Conservation (phyloP, 2,113 vertebrate genomes). For the Turdus rufiventris region DNA sequence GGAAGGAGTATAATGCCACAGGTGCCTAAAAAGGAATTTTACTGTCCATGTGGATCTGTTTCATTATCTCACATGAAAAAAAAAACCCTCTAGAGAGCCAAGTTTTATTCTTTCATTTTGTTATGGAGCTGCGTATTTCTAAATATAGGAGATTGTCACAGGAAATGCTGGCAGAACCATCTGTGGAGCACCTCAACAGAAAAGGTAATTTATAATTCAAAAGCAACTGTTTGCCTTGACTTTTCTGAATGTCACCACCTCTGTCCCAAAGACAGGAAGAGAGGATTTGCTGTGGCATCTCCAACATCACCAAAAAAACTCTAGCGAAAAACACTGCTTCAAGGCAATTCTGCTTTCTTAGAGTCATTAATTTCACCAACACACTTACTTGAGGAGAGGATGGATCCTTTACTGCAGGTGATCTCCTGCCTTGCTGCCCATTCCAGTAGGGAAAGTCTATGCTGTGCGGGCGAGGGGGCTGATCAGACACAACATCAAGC, state of each 20-base stretch:
- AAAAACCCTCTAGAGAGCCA: neutral
- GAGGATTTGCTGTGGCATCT: neutral
- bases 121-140: neutral
- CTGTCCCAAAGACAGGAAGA: neutral
- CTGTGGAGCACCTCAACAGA: neutral
- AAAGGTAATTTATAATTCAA: neutral
- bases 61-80: neutral
- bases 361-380: neutral
- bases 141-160: neutral
- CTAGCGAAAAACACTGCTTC: neutral
- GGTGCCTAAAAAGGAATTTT: neutral
- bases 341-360: neutral
- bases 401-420: neutral
- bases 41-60: neutral
- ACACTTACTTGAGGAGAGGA: neutral
- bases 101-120: neutral
- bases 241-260: neutral
- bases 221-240: neutral
- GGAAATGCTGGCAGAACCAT: neutral
- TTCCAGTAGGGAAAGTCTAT: neutral
- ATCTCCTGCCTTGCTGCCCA: neutral
- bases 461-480: neutral
- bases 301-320: neutral
- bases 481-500: neutral
- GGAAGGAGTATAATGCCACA: neutral